A percentile compares a stretch with the other conserved stretches of the same genome.
Conservation (phyloP, 2,113 vertebrate genomes). For the Excalfactoria chinensis region DNA sequence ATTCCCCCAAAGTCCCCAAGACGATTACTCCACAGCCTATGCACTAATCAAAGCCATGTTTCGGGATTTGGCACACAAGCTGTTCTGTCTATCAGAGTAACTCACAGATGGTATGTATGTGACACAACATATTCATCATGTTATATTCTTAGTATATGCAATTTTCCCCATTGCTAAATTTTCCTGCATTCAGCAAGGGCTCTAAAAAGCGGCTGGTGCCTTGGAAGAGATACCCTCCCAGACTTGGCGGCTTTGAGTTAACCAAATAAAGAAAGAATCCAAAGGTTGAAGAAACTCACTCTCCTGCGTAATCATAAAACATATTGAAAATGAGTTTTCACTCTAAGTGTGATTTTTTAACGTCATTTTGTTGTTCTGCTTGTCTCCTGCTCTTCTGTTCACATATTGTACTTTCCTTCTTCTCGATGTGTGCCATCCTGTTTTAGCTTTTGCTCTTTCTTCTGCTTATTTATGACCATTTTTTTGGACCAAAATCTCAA, state of each 20-base stretch:
- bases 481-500: conserved; percentile 70
- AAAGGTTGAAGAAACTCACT: conserved; percentile 58
- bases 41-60: conserved; percentile 64
- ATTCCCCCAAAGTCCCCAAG: conserved; percentile 39
- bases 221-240: conserved; percentile 60
- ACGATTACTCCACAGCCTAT: conserved; percentile 49
- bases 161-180: conserved; percentile 67
- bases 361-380: conserved; percentile 52
- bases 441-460: conserved; percentile 65
- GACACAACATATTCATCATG: conserved; percentile 78
- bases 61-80: conserved; percentile 72
- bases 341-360: conserved; percentile 62
- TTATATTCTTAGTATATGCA: conserved; percentile 74
- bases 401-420: conserved; percentile 55
- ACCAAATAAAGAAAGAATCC: conserved; percentile 48
- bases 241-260: conserved; percentile 44
- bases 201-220: conserved; percentile 49
- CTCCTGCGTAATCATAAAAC: conserved; percentile 63
- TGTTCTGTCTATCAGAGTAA: conserved; percentile 77
- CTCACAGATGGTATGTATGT: conserved; percentile 76
- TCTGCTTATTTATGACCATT: conserved; percentile 76
- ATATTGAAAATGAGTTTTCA: conserved; percentile 58
- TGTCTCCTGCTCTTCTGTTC: conserved; percentile 45
- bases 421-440: conserved; percentile 30
- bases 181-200: conserved; percentile 50